These are phyloP conservation scores for Rhopalosiphum padi DNA, from an alignment of 1,140 invertebrate species.

Conservation along the genomic window DNA sequence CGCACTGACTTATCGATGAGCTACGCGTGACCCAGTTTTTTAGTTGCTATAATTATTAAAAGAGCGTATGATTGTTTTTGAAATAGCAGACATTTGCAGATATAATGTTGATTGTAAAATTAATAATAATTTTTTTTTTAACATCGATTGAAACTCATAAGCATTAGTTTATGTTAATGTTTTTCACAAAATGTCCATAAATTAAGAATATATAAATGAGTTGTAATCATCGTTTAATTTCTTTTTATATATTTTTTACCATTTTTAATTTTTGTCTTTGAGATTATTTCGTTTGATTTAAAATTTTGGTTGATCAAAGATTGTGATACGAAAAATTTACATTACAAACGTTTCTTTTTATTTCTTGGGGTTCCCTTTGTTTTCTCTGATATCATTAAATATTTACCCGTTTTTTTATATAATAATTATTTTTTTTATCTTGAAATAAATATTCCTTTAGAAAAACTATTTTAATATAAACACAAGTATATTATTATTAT, in stretches of 20 bases:
- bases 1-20: neutral
- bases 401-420: neutral
- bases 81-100: neutral
- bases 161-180: neutral
- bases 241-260: neutral
- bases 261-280: conserved; percentile 4
- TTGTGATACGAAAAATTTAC: neutral
- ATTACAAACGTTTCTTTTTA: neutral
- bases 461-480: neutral
- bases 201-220: neutral
- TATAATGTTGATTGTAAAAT: neutral
- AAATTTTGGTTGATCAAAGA: neutral
- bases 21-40: neutral
- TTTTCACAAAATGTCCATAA: neutral
- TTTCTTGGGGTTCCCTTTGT: neutral
- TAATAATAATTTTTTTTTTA: neutral
- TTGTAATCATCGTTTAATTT: neutral
- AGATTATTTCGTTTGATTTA: neutral
- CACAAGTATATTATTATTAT: neutral
- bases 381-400: neutral
- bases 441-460: neutral
- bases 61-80: neutral
- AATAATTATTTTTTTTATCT: neutral
- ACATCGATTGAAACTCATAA: neutral
- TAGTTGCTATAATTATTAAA: neutral